Evolutionary conservation across 2,113 vertebrate species (phyloP).

Genomic region (Ploceus nigricollis): DNA sequence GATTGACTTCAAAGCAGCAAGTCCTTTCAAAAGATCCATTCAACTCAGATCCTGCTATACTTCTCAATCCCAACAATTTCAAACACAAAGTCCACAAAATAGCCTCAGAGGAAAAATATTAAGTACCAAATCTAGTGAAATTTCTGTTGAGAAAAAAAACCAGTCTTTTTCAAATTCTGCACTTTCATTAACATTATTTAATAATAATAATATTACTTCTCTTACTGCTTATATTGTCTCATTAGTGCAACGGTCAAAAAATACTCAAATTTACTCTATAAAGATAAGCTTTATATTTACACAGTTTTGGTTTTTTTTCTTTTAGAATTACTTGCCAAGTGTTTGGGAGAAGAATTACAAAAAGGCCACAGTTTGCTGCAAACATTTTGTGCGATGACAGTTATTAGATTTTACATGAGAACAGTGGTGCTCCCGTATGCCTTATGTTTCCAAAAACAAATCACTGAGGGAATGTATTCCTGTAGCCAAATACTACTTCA

Average conservation of each 20-base stretch:
- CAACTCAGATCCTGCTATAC: neutral
- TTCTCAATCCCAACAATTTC: neutral
- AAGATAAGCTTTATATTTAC: neutral
- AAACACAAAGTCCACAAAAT: neutral
- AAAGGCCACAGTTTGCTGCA: neutral
- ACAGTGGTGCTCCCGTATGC: accelerated
- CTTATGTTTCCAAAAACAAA: neutral
- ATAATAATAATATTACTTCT: neutral
- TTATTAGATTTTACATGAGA: neutral
- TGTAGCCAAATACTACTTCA: neutral
- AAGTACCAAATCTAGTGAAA: neutral
- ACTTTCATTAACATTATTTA: neutral
- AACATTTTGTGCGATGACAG: neutral
- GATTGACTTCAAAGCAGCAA: neutral
- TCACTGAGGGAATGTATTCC: neutral
- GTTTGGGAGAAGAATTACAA: neutral
- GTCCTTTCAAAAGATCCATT: neutral
- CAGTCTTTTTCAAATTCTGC: neutral
- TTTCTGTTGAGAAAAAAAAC: neutral
- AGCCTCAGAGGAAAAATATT: neutral
- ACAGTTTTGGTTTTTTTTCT: neutral
- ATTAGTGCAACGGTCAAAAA: neutral
- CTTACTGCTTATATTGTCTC: neutral
- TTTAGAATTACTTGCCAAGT: neutral
- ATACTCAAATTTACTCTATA: neutral